Base-by-base conservation (phyloP, 2,888 invertebrate genomes). In the Nemotelus pantherinus region DNA sequence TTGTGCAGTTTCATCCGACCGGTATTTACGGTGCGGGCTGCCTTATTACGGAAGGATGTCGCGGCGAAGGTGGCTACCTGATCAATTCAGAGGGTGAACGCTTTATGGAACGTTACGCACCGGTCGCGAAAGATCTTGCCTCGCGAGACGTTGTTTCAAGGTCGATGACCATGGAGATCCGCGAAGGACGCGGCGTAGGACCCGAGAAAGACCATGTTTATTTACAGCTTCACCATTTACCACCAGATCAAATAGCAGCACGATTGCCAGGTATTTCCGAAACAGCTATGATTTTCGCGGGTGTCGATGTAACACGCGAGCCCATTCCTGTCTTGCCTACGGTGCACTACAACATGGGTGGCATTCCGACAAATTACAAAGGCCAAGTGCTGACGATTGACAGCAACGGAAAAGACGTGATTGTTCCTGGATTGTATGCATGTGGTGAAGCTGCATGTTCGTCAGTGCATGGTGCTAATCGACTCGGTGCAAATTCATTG, bases 261-360 rank as follows among this genome's bases (percentile, higher is more conserved):
- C 89, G 94, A 60, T 88, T 95, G 82, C 75, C 75, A 1, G 77
- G 77, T 10, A 77, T 77, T 58, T 96, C 97, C 0, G 98, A 98
- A 89, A 98, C 98, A 0, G 98, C 98, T n/a, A 95, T 95, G 95
- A 96, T 98, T 85, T 98, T 98, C 87, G 96, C 98, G 45, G 98
- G 97, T n/a, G 98, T 98, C 7, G 98, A 98, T 87, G 97, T 97
- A 43, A 97, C 96, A 6, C 91, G 95, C 82, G 97, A 98, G 83
- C 96, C 98, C 39, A 96, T 98, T 82, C 98, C 98, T 0, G 97
- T 98, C 50, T 88, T 98, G 81, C 98, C 98, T 6, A 98, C 98
- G 5, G 98, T 98, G 9, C 98, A 98, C 87, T 98, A 98, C 88
- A 98, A 98, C 85, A 98, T 98, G 98, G 98, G 98, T 44, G 98